Evolutionary conservation across 2,888 invertebrate species (phyloP), one percentile per base, ranked within the genome.

Genomic region (Meiosimyza platycephala): DNA sequence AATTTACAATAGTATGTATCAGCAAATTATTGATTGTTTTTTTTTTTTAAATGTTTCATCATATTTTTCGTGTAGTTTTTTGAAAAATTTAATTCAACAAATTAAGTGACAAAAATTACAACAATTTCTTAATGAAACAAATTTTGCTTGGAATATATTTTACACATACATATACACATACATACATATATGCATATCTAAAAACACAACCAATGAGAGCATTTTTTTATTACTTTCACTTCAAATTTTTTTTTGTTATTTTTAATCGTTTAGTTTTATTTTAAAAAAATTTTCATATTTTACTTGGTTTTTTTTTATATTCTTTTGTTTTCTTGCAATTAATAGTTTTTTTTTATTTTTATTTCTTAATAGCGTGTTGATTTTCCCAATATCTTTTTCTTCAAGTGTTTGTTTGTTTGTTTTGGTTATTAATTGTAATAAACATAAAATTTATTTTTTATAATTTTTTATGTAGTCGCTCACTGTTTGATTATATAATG

Each of bases 201-300:
- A 84, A 85, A 86, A 86, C 85, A 86, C 87, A 87, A 86, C 86
- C 87, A 85, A 85, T 85, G 87, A 85, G 87, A 87, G 87, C 85
- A 85, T 85, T 81, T 83, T 79, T 79, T 78, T 77, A 77, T 80
- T 70, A 77, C 63, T 75, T 75, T 77, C 75, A 72, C 72, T 72
- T 76, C 16, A 63, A 52, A 54, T 64, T 62, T 50, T 72, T 65
- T 70, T 59, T 65, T 52, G 60, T 68, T 28, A 28, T n/a, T n/a
- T n/a, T n/a, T n/a, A 28, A 28, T 75, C 60, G 50, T 51, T 55
- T 63, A 57, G 28, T 55, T 48, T 52, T 13, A 22, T 72, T 76
- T 71, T 72, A 64, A 54, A 50, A 18, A 18, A 16, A 48, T 13
- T 65, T 63, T 33, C 15, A 47, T 63, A 52, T 71, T 71, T 68